A percentile compares a stretch with the other conserved stretches of the same genome.
Conservation (phyloP, 1,140 invertebrate genomes). For the Drosophila pectinifera region DNA sequence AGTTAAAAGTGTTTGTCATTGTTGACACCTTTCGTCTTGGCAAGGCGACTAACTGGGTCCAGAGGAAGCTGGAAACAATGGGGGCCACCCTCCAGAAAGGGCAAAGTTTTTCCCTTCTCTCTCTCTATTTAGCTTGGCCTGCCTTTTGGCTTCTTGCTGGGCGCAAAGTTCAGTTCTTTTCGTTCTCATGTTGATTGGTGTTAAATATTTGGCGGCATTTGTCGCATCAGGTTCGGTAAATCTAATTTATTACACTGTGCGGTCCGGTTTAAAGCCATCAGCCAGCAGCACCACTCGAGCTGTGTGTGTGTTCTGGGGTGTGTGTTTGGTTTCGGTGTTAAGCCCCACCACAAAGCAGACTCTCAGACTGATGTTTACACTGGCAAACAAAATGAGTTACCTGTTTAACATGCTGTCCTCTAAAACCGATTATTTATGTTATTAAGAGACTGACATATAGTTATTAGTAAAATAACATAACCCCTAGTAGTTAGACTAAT, state of each 20-base stretch:
- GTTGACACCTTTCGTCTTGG: conserved; percentile 80
- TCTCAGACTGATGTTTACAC: not conserved
- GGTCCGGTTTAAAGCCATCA: conserved; percentile 65
- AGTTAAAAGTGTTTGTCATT: conserved; percentile 83
- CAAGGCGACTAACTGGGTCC: conserved; percentile 44
- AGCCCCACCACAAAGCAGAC: conserved; percentile 24
- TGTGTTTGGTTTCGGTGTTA: conserved; percentile 48
- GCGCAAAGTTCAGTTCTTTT: conserved; percentile 23
- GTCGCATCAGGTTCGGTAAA: conserved; percentile 67
- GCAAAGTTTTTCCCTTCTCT: conserved; percentile 62
- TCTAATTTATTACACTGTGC: conserved; percentile 76
- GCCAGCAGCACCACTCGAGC: conserved; percentile 8
- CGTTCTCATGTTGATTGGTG: conserved; percentile 72
- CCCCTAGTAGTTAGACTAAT: too few relatives aligned
- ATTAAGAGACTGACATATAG: too few relatives aligned
- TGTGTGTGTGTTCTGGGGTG: conserved; percentile 1
- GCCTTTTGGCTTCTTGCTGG: conserved; percentile 12
- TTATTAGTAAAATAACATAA: too few relatives aligned
- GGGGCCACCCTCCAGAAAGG: conserved; percentile 36
- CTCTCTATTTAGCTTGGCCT: conserved; percentile 34
- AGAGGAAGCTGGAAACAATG: conserved; percentile 53
- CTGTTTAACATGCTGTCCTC: not conserved
- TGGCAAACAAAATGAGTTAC: not conserved
- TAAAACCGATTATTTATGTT: not conserved
- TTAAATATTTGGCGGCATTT: conserved; percentile 76